Percentiles rank a stretch among this genome's conserved stretches.
These are phyloP conservation scores for Deilephila elpenor DNA, from an alignment of 2,888 invertebrate genomes.

Conservation along the genomic window DNA sequence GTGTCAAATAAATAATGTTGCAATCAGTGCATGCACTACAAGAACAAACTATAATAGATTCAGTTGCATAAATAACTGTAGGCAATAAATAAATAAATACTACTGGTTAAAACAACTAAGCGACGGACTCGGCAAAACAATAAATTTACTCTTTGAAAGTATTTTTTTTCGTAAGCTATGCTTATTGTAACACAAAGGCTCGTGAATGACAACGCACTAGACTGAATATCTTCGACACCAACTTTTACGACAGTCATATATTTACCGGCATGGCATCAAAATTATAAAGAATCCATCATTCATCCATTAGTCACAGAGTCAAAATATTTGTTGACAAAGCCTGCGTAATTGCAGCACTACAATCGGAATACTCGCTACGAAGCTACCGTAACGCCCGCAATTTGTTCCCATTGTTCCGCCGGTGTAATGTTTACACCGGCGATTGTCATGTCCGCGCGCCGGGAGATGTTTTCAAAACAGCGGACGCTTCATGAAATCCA, in stretches of 20 bases:
- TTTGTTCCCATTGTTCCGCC: constrained; percentile 79
- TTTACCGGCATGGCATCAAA: constrained; percentile 76
- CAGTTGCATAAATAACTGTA: background rate
- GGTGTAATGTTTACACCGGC: constrained; percentile 78
- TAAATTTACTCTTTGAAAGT: constrained; percentile 54
- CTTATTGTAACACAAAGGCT: constrained; percentile 66
- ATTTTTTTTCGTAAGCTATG: constrained; percentile 73
- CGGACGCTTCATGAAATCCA: constrained; percentile 68
- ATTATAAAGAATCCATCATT: constrained; percentile 83
- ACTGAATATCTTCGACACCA: constrained; percentile 75
- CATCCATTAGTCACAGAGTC: constrained; percentile 83
- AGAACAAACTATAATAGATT: background rate
- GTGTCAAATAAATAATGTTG: too few species aligned
- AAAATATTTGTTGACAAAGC: constrained; percentile 80
- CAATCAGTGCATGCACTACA: background rate
- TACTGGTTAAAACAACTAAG: constrained; percentile 24
- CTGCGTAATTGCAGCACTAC: constrained; percentile 79
- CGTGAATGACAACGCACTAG: constrained; percentile 75
- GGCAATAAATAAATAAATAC: constrained; percentile 5
- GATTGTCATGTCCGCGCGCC: constrained; percentile 78
- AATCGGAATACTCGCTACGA: constrained; percentile 82
- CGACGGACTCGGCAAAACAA: constrained; percentile 55
- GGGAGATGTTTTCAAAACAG: constrained; percentile 79
- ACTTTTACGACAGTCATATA: constrained; percentile 79
- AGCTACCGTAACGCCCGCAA: constrained; percentile 85